phyloP scores from a whole-genome alignment of 1,140 invertebrate species.

The Drosophila nigrodunni region DNA sequence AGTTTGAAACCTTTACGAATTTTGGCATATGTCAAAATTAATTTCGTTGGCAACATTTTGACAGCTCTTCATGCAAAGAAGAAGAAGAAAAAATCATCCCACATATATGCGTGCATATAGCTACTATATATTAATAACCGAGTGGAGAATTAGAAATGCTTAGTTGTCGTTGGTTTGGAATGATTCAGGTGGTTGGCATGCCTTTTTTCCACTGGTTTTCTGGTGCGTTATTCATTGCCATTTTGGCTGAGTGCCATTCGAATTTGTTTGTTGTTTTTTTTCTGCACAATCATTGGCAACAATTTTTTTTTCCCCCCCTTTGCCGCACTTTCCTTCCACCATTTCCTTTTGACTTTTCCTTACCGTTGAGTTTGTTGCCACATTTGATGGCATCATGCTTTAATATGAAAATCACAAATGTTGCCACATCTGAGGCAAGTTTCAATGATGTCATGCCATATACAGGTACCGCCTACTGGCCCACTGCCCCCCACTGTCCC shows the following conservation, averaged over 20 bases:
- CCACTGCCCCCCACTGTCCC: background rate
- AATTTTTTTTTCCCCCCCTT: constrained; percentile 19
- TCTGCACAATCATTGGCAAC: constrained; percentile 55
- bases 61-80: constrained; percentile 66
- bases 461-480: background rate
- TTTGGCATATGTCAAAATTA: constrained; percentile 80
- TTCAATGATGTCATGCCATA: constrained; percentile 43
- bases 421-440: constrained; percentile 32
- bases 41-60: constrained; percentile 76
- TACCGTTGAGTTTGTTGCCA: background rate
- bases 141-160: background rate
- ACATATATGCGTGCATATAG: too few species aligned
- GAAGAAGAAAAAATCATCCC: too few species aligned
- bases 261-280: constrained; percentile 33
- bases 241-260: constrained; percentile 22
- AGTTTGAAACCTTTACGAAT: constrained; percentile 59
- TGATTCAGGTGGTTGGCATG: background rate
- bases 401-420: constrained; percentile 70
- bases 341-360: background rate
- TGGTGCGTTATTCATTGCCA: constrained; percentile 33
- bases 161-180: background rate
- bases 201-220: background rate
- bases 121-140: too few species aligned
- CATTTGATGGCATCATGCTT: constrained; percentile 55
- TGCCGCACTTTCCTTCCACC: background rate